These are phyloP conservation scores for Cladopsammia gracilis DNA, from an alignment of 64 coral and sea anemone species.

Conservation along the genomic window DNA sequence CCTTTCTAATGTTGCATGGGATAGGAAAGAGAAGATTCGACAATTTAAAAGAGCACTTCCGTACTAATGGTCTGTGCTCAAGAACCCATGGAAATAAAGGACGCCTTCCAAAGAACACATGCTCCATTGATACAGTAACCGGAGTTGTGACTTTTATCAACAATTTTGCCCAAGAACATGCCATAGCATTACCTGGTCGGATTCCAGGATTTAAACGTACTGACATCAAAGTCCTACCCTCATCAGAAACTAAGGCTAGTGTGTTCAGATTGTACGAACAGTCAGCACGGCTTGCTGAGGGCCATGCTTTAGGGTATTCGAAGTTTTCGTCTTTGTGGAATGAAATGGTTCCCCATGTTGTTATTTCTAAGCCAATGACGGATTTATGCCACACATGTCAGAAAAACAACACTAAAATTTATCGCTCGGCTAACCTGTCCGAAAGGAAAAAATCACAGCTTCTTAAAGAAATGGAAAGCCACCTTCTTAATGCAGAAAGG, in stretches of 20 bases:
- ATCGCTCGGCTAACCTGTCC: too few species aligned
- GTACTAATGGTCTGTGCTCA: slow-evolving; percentile 23
- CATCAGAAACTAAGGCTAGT: neutral
- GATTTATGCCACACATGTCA: slow-evolving; percentile 68
- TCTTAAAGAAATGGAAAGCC: neutral
- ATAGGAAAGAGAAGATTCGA: slow-evolving; percentile 30
- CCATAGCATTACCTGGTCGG: slow-evolving; percentile 59
- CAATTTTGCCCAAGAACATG: neutral
- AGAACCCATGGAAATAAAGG: slow-evolving; percentile 56
- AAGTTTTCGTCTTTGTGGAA: slow-evolving; percentile 43
- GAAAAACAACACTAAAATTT: neutral
- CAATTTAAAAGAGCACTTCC: slow-evolving; percentile 43
- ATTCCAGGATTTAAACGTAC: slow-evolving; percentile 67
- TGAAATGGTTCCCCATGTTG: slow-evolving; percentile 16
- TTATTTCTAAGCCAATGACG: slow-evolving; percentile 30
- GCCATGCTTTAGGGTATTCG: neutral
- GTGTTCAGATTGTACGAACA: slow-evolving; percentile 17
- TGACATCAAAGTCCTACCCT: slow-evolving; percentile 38
- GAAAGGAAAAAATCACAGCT: too few species aligned
- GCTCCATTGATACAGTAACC: slow-evolving; percentile 14
- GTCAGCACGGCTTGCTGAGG: slow-evolving; percentile 11
- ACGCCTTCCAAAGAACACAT: slow-evolving; percentile 20
- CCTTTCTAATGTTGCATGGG: slow-evolving; percentile 35
- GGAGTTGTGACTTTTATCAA: slow-evolving; percentile 4
- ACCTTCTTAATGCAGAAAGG: slow-evolving; percentile 21